Evolutionary conservation across 1,140 invertebrate genomes (phyloP).

Genomic region (Plectus sambesii): DNA sequence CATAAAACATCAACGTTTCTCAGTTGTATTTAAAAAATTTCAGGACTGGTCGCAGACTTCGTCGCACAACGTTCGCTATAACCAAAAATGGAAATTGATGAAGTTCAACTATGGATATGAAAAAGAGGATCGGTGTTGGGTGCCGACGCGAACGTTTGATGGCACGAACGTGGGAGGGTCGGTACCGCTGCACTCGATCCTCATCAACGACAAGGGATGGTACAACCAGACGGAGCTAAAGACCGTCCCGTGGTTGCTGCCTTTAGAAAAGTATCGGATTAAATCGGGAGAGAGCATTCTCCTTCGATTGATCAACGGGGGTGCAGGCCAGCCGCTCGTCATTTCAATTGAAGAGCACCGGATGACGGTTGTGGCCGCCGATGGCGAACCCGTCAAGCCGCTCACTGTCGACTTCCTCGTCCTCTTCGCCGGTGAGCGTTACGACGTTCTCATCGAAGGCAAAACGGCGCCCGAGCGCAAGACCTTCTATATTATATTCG

Average conservation of each 20-base stretch:
- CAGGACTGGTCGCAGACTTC: slow-evolving; percentile 38
- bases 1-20: slow-evolving; percentile 18
- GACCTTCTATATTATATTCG: slow-evolving; percentile 34
- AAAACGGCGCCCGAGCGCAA: slow-evolving; percentile 24
- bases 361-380: slow-evolving; percentile 35
- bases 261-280: slow-evolving; percentile 28
- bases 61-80: slow-evolving; percentile 32
- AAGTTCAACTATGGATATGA: slow-evolving; percentile 43
- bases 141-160: slow-evolving; percentile 37
- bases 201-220: slow-evolving; percentile 40
- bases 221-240: slow-evolving; percentile 34
- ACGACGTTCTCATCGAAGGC: slow-evolving; percentile 36
- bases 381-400: slow-evolving; percentile 35
- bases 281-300: slow-evolving; percentile 25
- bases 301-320: slow-evolving; percentile 42
- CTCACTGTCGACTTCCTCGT: slow-evolving; percentile 30
- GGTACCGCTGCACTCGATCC: slow-evolving; percentile 35
- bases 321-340: slow-evolving; percentile 39
- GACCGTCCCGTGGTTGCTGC: slow-evolving; percentile 23
- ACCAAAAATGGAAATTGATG: slow-evolving; percentile 39
- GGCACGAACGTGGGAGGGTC: slow-evolving; percentile 39
- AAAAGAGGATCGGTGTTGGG: slow-evolving; percentile 38
- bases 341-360: slow-evolving; percentile 36
- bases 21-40: slow-evolving; percentile 17
- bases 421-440: slow-evolving; percentile 41